Evolutionary conservation across 2,888 invertebrate species (phyloP), one percentile per base, ranked within the genome.

Genomic region (Iphiclides podalirius): DNA sequence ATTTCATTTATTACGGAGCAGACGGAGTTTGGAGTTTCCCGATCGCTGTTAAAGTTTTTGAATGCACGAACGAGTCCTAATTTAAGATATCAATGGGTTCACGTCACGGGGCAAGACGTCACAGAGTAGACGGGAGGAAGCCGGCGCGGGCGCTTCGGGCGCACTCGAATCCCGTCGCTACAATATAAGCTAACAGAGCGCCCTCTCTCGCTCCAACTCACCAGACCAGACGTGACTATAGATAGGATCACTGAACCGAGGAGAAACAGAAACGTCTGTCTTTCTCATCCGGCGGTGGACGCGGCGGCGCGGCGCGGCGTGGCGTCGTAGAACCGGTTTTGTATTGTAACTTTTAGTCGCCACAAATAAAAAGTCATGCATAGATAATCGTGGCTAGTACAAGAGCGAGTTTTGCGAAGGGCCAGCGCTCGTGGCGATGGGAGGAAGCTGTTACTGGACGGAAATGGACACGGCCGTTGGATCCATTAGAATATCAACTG

Each of bases 211-310:
- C 59, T 67, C 79, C 64, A 53, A 54, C 54, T 43, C 54, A 53
- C 44, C 50, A 55, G 57, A 53, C 63, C 61, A 60, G 59, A 58
- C 66, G 70, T 71, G 66, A 70, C 70, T 66, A 64, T 66, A 70
- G 73, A 77, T 78, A 75, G 75, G 83, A 85, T 82, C 81, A 80
- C 68, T 82, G 84, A 86, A 86, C 81, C 72, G 75, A 78, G 85
- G 81, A 79, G 81, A 77, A 81, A 84, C 81, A 81, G 72, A 78
- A 75, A 75, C 57, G 59, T 59, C 61, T 62, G 66, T 68, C 74
- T 72, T 63, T 75, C 72, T 78, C 77, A 72, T 75, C 75, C 77
- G 75, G 72, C 72, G 70, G 68, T n/a, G n/a, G n/a, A n/a, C n/a
- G n/a, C n/a, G n/a, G n/a, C n/a, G n/a, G n/a, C n/a, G n/a, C n/a